Percentiles rank a stretch among this genome's conserved stretches.
Evolutionary conservation across 2,888 invertebrate genomes (phyloP).

Genomic region (Parnassius orleans): DNA sequence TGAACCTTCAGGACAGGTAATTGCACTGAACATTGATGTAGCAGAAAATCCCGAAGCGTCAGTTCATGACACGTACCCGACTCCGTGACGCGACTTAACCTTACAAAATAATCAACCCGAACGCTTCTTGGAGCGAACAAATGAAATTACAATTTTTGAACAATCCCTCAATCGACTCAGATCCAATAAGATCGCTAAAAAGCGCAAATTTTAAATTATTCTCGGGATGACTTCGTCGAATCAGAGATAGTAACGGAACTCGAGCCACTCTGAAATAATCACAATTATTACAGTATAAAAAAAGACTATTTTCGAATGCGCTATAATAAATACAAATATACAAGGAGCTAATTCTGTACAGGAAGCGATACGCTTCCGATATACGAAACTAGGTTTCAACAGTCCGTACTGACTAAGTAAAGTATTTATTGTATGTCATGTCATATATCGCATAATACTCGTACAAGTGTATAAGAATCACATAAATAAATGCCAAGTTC

Average conservation of each 20-base stretch:
- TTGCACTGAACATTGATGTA: constrained; percentile 4
- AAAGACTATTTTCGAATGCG: constrained; percentile 56
- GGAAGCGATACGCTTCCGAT: constrained; percentile 52
- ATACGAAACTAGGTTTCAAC: constrained; percentile 63
- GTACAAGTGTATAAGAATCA: constrained; percentile 70
- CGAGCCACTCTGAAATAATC: constrained; percentile 75
- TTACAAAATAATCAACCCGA: constrained; percentile 67
- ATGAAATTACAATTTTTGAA: constrained; percentile 56
- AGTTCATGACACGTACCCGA: constrained; percentile 21
- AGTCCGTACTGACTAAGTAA: constrained; percentile 66
- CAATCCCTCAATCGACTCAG: constrained; percentile 46
- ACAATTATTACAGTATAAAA: constrained; percentile 58
- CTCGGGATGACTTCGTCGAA: constrained; percentile 61
- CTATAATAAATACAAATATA: constrained; percentile 65
- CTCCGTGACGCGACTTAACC: constrained; percentile 54
- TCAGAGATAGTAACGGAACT: constrained; percentile 74
- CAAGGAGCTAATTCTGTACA: constrained; percentile 64
- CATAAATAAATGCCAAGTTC: constrained; percentile 79
- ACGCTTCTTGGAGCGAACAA: constrained; percentile 43
- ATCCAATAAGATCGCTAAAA: constrained; percentile 29
- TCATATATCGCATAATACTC: constrained; percentile 70
- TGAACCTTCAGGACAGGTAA: constrained; percentile 22
- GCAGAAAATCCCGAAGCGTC: constrained; percentile 18
- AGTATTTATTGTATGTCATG: constrained; percentile 75
- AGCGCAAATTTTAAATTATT: constrained; percentile 35